Evolutionary conservation across 2,888 invertebrate species (phyloP).

Genomic region (Drosophila meridiana): DNA sequence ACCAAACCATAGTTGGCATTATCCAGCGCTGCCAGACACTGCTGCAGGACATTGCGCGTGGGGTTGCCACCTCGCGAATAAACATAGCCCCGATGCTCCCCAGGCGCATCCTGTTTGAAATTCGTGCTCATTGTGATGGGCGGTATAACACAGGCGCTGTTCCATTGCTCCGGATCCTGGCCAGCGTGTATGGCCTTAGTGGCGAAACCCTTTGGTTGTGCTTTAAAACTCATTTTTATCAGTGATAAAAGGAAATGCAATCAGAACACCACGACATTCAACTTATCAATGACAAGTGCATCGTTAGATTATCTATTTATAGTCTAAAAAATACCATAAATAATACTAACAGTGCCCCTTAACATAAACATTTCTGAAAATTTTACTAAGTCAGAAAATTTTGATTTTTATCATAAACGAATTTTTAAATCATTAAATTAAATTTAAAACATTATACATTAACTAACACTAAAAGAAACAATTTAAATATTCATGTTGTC

Average conservation of each 20-base stretch:
- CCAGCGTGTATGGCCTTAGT: constrained; percentile 97
- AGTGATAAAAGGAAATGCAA: background rate
- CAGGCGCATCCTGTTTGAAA: constrained; percentile 95
- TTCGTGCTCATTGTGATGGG: constrained; percentile 96
- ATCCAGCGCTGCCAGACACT: constrained; percentile 95
- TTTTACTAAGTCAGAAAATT: too few relatives aligned
- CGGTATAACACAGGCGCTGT: constrained; percentile 92
- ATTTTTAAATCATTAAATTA: background rate
- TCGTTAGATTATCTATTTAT: constrained; percentile 1
- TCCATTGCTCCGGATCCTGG: constrained; percentile 96
- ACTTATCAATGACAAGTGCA: background rate
- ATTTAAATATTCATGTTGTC: background rate
- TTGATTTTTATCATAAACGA: background rate
- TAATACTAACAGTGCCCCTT: background rate
- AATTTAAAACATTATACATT: background rate
- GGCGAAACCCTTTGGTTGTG: constrained; percentile 90
- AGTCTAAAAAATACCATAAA: background rate
- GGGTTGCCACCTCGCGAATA: constrained; percentile 98
- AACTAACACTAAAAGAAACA: background rate
- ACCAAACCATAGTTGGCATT: constrained; percentile 92
- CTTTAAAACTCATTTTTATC: constrained; percentile 85
- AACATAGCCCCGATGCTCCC: constrained; percentile 93
- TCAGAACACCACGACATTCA: background rate
- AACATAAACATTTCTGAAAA: background rate
- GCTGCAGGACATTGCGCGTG: constrained; percentile 93